Base-by-base conservation (phyloP, 2,113 vertebrate species). In the Platichthys stellatus region DNA sequence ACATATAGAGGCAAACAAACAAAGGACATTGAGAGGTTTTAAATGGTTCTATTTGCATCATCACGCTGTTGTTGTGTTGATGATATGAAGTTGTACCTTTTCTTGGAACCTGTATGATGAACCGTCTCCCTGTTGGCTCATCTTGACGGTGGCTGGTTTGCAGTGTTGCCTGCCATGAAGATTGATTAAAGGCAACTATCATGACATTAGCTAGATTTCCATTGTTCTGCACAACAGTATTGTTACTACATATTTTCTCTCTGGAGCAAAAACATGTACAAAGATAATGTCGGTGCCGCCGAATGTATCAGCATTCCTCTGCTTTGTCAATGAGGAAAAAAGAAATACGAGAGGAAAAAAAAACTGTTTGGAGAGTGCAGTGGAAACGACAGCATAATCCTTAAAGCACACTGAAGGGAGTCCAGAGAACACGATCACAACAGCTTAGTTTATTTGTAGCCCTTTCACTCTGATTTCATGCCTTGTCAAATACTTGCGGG, bases 401-500 rank as follows among this genome's bases (percentile, higher is more conserved):
- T 56, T 11, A 47, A 64, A 79, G 63, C 65, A 62, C 64, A 65
- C 51, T 63, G 69, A 83, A 78, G 62, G 43, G 62, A 71, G 66
- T 71, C 75, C 72, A 70, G 64, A 74, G 76, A 76, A 84, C 78
- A 80, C 69, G 72, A 81, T 82, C 65, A 71, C 73, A 67, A 75
- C 69, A 76, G 82, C 76, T 70, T 64, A 81, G 70, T 65, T 72
- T 81, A 79, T 87, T 70, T 83, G 74, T 78, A 72, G 63, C 54
- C 63, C 67, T 78, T 83, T 83, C 72, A 13, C 28, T 81, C 56
- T 63, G 83, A 86, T 88, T 83, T 81, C 74, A 86, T 63, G 60
- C 74, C 74, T 69, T 86, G 86, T 88, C 83, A 81, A 43, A 57
- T 56, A 56, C 77, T 68, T 14, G 15, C 57, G 43, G 59, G 40